Conservation (phyloP, 1,140 invertebrate genomes). For the Cheumatopsyche charites region DNA sequence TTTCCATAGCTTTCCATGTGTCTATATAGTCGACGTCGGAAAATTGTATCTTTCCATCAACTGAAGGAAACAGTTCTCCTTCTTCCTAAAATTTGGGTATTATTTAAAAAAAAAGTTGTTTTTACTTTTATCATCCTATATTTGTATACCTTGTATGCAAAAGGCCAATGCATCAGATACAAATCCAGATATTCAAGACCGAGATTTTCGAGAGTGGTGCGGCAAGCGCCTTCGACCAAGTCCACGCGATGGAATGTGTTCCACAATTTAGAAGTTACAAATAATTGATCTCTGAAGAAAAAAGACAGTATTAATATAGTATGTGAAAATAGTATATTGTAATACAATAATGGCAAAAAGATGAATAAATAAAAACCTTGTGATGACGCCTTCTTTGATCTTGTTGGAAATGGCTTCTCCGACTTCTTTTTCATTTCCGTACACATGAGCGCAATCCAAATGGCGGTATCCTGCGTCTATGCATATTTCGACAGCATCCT, state of each 20-base stretch:
- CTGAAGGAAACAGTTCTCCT: constrained; percentile 68
- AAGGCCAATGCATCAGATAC: constrained; percentile 83
- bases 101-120: constrained; percentile 6
- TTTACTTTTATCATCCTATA: too few relatives aligned
- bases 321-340: too few relatives aligned
- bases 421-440: constrained; percentile 79
- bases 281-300: constrained; percentile 4
- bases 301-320: too few relatives aligned
- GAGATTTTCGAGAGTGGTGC: constrained; percentile 67
- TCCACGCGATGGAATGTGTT: not conserved
- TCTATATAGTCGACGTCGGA: constrained; percentile 80
- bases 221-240: constrained; percentile 53
- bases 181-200: constrained; percentile 75
- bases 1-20: constrained; percentile 90
- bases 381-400: constrained; percentile 68
- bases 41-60: constrained; percentile 60
- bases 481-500: constrained; percentile 75
- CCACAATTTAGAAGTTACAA: constrained; percentile 1
- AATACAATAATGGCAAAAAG: not conserved
- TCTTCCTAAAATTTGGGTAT: constrained; percentile 63
- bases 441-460: constrained; percentile 82
- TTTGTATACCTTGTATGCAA: constrained; percentile 67
- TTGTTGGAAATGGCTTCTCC: constrained; percentile 71
- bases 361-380: constrained; percentile 58
- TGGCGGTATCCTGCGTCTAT: constrained; percentile 81